Base-by-base conservation (phyloP, 2,888 invertebrate species). In the Neoaliturus tenellus region DNA sequence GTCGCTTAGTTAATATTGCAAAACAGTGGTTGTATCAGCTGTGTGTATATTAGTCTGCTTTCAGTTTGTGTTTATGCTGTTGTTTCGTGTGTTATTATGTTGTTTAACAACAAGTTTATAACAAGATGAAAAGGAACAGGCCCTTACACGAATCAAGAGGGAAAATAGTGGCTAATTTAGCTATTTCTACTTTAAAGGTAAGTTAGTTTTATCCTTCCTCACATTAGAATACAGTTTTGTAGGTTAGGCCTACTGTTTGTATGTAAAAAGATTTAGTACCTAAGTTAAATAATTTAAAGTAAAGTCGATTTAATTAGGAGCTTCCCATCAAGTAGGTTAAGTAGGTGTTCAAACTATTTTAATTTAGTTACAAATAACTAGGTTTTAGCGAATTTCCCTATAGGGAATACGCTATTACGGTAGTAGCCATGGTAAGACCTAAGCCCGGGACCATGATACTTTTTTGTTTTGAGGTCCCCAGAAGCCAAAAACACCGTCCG, bases 1-100 rank as follows among this genome's bases (percentile, higher is more conserved):
- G 67, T 67, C 67, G 17, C 67, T 67, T 67, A 20, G 67, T 67
- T 17, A 20, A 5, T 28, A 67, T 31, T 67, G 67, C 33, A 67
- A 67, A 33, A 67, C 67, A 67, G 28, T 67, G 33, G 67, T 67
- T 67, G 67, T 12, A 12, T 67, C 33, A 67, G 67, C 67, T 67
- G 67, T 67, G 67, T 67, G 31, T 51, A 17, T 67, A 33, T 23
- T n/a, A 33, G 67, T 33, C 25, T 67, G 67, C 33, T 67, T 67
- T 12, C 33, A 20, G 33, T 17, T 67, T 12, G 33, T 33, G 33
- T 67, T 67, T 14, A 58, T 23, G 25, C 25, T 58, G 20, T 58
- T 39, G 5, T 8, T 39, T 5, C 12, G 5, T 5, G 17, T 51
- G 51, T 51, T 12, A 51, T 4, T n/a, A 17, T 12, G 51, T 51